Evolutionary conservation across 1,140 invertebrate genomes (phyloP).

Genomic region (Ooceraea biroi): DNA sequence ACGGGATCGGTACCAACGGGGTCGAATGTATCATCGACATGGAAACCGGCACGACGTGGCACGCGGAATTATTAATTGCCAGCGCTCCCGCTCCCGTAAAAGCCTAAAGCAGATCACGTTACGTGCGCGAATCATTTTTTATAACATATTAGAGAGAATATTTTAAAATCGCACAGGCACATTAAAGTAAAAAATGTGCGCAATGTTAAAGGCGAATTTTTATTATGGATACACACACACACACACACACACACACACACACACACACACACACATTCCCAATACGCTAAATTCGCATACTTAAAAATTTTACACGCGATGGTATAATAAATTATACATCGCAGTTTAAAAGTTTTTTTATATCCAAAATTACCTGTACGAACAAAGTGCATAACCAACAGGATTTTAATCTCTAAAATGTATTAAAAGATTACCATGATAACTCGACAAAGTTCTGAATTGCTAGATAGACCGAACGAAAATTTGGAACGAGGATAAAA

Average conservation of each 20-base stretch:
- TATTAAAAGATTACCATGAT: not conserved
- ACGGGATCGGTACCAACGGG: conserved; percentile 20
- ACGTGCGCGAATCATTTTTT: not conserved
- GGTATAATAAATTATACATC: not conserved
- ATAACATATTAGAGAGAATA: not conserved
- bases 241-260: too few species aligned
- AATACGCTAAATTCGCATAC: too few species aligned
- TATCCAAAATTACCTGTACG: not conserved
- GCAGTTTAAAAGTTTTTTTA: not conserved
- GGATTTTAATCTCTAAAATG: not conserved
- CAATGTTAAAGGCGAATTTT: not conserved
- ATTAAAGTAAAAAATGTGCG: not conserved
- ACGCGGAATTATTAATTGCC: conserved; percentile 51
- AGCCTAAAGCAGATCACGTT: not conserved
- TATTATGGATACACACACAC: too few species aligned
- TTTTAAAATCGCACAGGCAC: not conserved
- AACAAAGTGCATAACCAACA: not conserved
- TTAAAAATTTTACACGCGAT: not conserved
- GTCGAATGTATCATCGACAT: conserved; percentile 44
- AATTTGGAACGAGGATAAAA: not conserved
- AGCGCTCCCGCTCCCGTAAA: not conserved
- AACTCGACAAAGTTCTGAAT: not conserved
- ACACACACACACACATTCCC: too few species aligned
- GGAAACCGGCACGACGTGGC: conserved; percentile 13
- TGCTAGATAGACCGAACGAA: not conserved